phyloP scores from a whole-genome alignment of 1,140 invertebrate genomes.

The Drosophila kepulauana region DNA sequence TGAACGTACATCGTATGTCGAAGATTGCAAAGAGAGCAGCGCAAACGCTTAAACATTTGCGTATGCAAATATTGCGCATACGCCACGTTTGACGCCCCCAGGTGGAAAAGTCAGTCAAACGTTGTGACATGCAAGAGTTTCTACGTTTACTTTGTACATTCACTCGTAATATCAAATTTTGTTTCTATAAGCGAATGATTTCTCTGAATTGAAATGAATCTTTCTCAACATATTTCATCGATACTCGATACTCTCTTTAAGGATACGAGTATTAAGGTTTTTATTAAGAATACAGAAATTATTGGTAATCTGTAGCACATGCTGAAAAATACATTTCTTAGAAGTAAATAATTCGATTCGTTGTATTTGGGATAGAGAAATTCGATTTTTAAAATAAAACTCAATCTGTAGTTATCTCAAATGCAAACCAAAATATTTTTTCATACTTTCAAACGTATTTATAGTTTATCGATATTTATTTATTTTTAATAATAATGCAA shows the following conservation, averaged over 20 bases:
- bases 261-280: neutral
- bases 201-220: neutral
- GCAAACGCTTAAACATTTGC: constrained; percentile 45
- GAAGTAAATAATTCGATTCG: too few relatives aligned
- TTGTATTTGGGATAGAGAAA: too few relatives aligned
- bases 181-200: neutral
- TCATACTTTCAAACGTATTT: too few relatives aligned
- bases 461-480: too few relatives aligned
- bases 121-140: constrained; percentile 24
- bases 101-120: constrained; percentile 33
- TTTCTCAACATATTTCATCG: neutral
- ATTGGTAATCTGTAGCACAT: neutral
- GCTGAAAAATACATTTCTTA: too few relatives aligned
- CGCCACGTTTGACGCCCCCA: constrained; percentile 45
- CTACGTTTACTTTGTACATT: constrained; percentile 28
- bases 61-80: constrained; percentile 57
- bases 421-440: too few relatives aligned
- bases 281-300: neutral
- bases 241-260: neutral
- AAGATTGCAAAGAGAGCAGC: constrained; percentile 41
- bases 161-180: constrained; percentile 16
- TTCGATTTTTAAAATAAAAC: too few relatives aligned
- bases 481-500: too few relatives aligned
- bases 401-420: too few relatives aligned
- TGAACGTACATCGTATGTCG: constrained; percentile 18